phyloP scores from a whole-genome alignment of 2,888 invertebrate species.

The Dynastes hyllus region DNA sequence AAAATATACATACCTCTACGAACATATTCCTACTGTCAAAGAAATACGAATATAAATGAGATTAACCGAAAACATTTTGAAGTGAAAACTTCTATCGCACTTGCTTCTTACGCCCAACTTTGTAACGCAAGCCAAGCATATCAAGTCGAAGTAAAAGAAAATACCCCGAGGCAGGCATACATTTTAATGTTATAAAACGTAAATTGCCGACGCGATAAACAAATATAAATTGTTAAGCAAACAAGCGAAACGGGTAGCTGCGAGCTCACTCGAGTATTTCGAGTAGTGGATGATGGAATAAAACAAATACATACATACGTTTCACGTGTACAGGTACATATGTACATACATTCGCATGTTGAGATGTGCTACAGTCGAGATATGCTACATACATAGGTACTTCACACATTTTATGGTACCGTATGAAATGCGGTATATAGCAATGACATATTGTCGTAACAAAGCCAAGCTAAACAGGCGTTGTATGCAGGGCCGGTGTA shows the following conservation, averaged over 20 bases:
- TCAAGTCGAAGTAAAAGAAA: background rate
- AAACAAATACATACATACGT: background rate
- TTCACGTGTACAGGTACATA: too few relatives aligned
- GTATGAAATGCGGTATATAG: too few relatives aligned
- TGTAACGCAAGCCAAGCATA: background rate
- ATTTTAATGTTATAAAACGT: background rate
- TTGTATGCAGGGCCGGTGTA: too few relatives aligned
- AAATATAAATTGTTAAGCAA: conserved; percentile 10
- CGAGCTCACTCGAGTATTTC: background rate
- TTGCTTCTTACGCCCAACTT: background rate
- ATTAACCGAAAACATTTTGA: background rate
- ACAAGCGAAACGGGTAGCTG: background rate
- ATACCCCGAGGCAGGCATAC: background rate
- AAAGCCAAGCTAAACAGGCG: too few relatives aligned
- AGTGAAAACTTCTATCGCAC: background rate
- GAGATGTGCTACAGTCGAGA: too few relatives aligned
- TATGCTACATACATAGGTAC: too few relatives aligned
- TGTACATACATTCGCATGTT: too few relatives aligned
- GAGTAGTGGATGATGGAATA: background rate
- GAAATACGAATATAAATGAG: background rate
- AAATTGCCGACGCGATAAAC: conserved; percentile 1
- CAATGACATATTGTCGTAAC: too few relatives aligned
- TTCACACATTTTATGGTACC: too few relatives aligned
- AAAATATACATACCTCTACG: too few relatives aligned
- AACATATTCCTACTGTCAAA: too few relatives aligned